Evolutionary conservation across 1,140 invertebrate species (phyloP).

Genomic region (Drosophila nigrodunni): DNA sequence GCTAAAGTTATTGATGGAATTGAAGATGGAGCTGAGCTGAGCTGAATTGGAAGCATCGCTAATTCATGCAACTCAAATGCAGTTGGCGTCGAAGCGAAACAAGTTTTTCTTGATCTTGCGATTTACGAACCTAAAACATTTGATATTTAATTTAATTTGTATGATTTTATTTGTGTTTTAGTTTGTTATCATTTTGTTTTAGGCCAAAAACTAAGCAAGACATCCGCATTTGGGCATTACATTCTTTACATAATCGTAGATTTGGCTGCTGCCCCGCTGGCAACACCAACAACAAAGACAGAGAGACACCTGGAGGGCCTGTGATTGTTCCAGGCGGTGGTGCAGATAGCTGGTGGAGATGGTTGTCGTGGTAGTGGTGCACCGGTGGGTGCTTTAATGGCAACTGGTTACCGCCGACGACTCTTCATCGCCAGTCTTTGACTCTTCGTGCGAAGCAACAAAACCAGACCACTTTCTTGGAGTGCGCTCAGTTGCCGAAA

Average conservation of each 20-base stretch:
- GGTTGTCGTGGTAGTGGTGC: conserved; percentile 30
- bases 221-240: conserved; percentile 53
- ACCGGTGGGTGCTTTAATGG: conserved; percentile 54
- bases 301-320: conserved; percentile 29
- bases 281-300: not conserved
- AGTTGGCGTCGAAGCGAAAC: conserved; percentile 47
- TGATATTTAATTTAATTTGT: conserved; percentile 19
- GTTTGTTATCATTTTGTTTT: not conserved
- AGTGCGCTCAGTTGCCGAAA: conserved; percentile 81
- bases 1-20: not conserved
- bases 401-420: conserved; percentile 64
- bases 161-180: not conserved
- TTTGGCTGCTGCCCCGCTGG: not conserved
- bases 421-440: conserved; percentile 11
- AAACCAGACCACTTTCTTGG: conserved; percentile 83
- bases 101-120: conserved; percentile 59
- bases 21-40: conserved; percentile 7
- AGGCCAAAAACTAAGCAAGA: conserved; percentile 9
- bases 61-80: conserved; percentile 49
- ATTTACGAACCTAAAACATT: conserved; percentile 24
- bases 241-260: conserved; percentile 65
- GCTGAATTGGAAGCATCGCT: conserved; percentile 53
- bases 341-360: conserved; percentile 12
- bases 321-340: conserved; percentile 43
- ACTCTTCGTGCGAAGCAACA: conserved; percentile 58